These are phyloP conservation scores for Numenius arquata DNA, from an alignment of 2,113 vertebrate species.

Conservation along the genomic window DNA sequence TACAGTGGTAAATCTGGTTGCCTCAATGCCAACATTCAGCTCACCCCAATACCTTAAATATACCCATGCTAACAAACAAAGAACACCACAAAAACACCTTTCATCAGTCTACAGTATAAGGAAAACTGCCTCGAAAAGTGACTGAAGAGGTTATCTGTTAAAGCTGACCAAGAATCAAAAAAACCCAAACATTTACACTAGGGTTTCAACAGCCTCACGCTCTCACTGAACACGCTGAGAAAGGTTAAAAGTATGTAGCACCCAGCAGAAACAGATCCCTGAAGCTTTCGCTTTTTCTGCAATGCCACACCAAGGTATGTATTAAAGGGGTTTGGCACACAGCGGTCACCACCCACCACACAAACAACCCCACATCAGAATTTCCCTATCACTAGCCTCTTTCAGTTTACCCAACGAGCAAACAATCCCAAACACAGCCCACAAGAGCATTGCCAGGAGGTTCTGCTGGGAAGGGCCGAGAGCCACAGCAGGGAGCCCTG, in stretches of 20 bases:
- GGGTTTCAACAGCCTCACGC: not conserved
- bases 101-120: not conserved
- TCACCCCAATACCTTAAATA: fast-evolving
- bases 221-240: not conserved
- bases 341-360: not conserved
- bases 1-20: not conserved
- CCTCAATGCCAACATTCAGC: not conserved
- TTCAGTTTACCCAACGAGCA: not conserved
- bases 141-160: not conserved
- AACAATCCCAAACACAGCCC: not conserved
- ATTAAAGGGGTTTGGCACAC: not conserved
- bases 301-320: not conserved
- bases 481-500: not conserved
- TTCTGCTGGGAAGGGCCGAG: not conserved
- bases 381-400: not conserved
- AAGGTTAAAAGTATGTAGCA: not conserved
- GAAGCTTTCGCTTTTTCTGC: not conserved
- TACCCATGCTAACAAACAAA: not conserved
- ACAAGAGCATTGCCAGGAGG: not conserved
- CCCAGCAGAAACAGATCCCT: not conserved
- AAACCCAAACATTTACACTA: fast-evolving
- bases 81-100: not conserved
- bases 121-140: not conserved
- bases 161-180: not conserved
- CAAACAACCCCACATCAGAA: not conserved